Conservation (phyloP, 2,797 vertebrate genomes). For the Chrysolophus pictus region DNA sequence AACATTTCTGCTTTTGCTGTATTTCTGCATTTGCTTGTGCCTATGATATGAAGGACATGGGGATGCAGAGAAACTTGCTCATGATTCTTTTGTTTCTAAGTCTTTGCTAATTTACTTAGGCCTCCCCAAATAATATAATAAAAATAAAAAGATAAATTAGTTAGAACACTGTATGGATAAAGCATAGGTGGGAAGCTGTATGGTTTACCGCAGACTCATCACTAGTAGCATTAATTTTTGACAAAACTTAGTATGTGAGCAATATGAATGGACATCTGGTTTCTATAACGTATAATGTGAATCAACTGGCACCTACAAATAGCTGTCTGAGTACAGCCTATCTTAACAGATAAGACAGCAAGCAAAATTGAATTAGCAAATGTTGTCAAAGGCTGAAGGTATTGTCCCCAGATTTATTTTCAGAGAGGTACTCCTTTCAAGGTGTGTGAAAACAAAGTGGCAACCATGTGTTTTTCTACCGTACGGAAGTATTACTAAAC, state of each 20-base stretch:
- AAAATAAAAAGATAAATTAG: background rate
- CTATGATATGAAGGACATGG: background rate
- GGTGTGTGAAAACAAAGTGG: background rate
- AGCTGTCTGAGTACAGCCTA: background rate
- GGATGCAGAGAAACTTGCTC: background rate
- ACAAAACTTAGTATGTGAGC: background rate
- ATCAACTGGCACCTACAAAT: background rate
- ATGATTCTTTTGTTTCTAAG: background rate
- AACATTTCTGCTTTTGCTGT: background rate
- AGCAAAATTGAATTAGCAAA: background rate
- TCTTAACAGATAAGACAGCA: background rate
- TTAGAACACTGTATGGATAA: background rate
- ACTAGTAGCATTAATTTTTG: background rate
- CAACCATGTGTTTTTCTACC: background rate
- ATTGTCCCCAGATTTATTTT: background rate
- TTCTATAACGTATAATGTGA: background rate
- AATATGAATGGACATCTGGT: background rate
- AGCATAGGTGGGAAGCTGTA: background rate
- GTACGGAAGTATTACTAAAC: background rate
- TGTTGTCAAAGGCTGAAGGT: background rate
- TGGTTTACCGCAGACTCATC: background rate
- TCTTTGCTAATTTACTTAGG: background rate
- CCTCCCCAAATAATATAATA: background rate
- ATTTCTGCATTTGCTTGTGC: background rate
- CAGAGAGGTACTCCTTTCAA: conserved; percentile 4